A percentile compares a stretch with the other conserved stretches of the same genome.
Conservation (phyloP, 2,797 vertebrate genomes). For the Epinephelus coioides region DNA sequence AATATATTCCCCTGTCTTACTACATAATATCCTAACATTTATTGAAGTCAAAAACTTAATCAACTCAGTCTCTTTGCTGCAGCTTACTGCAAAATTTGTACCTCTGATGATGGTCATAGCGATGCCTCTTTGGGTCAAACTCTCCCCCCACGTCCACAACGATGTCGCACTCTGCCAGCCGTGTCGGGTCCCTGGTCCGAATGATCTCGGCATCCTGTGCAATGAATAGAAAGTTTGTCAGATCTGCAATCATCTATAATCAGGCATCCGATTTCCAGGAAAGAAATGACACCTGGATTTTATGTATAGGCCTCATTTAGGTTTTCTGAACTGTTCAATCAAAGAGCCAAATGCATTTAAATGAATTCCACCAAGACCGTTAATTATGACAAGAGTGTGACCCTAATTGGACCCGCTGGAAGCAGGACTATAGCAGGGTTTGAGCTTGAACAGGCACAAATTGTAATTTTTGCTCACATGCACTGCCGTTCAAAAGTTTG, state of each 20-base stretch:
- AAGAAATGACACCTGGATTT: background rate
- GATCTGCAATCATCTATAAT: background rate
- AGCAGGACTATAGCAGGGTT: background rate
- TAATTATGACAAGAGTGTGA: background rate
- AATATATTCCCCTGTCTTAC: background rate
- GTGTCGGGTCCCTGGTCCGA: slow-evolving; percentile 89
- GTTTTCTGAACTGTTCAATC: slow-evolving; percentile 1
- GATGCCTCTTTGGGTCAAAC: slow-evolving; percentile 90
- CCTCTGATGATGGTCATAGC: slow-evolving; percentile 98
- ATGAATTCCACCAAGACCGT: background rate
- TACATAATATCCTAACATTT: background rate
- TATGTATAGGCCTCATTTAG: background rate
- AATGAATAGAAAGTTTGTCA: background rate
- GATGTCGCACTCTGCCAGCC: slow-evolving; percentile 90
- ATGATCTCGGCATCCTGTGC: slow-evolving; percentile 90
- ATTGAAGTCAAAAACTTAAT: background rate
- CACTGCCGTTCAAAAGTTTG: background rate
- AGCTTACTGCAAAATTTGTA: slow-evolving; percentile 55
- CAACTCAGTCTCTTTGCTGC: background rate
- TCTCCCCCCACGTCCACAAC: slow-evolving; percentile 96
- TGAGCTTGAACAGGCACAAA: background rate
- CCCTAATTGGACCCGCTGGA: background rate
- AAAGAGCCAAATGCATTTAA: background rate
- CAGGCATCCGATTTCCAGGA: background rate
- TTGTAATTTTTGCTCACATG: background rate